Evolutionary conservation across 2,797 vertebrate genomes (phyloP).

Genomic region (Scomberomorus guttatus): DNA sequence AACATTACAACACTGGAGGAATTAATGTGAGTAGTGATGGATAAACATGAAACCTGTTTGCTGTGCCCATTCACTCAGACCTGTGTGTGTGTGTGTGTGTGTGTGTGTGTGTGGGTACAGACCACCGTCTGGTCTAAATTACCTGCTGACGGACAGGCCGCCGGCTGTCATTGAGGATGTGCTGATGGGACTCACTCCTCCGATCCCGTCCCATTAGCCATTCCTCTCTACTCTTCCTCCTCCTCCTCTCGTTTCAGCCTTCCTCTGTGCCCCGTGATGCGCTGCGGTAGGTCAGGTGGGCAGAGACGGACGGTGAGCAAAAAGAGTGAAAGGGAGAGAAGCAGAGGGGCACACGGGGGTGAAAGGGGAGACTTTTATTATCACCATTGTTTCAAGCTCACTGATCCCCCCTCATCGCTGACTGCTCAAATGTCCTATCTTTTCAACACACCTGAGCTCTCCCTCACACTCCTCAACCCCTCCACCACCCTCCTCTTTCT

Average conservation of each 20-base stretch:
- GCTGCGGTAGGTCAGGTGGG: constrained; percentile 82
- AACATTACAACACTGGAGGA: background rate
- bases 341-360: constrained; percentile 50
- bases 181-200: constrained; percentile 63
- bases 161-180: constrained; percentile 68
- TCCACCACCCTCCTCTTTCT: constrained; percentile 15
- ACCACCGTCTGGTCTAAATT: constrained; percentile 59
- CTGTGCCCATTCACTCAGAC: constrained; percentile 31
- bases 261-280: constrained; percentile 57
- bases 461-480: constrained; percentile 25
- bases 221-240: constrained; percentile 7
- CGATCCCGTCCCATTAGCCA: constrained; percentile 29
- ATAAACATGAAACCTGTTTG: background rate
- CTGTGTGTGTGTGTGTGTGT: constrained; percentile 1
- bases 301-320: constrained; percentile 47
- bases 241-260: constrained; percentile 13
- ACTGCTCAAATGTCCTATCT: constrained; percentile 83
- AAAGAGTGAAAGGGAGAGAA: constrained; percentile 43
- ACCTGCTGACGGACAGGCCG: constrained; percentile 71
- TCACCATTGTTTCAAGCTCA: constrained; percentile 80
- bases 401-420: constrained; percentile 54
- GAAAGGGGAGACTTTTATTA: constrained; percentile 83
- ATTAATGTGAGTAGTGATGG: background rate
- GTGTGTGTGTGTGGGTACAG: background rate
- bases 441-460: constrained; percentile 83